These are phyloP conservation scores for Leptobrachium leishanense DNA, from an alignment of 2,113 vertebrate genomes.

Conservation along the genomic window DNA sequence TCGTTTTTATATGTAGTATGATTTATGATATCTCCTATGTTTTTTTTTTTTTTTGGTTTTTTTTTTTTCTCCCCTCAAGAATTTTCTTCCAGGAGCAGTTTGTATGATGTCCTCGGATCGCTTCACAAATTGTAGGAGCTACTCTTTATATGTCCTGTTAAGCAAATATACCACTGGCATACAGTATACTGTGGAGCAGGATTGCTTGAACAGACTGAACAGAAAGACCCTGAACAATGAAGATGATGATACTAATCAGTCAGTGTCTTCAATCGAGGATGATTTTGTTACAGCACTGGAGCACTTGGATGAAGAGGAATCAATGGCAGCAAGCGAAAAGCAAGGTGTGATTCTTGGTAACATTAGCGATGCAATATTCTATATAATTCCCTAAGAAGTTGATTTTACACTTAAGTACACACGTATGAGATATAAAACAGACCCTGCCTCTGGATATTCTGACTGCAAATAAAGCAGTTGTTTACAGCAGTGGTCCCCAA, in stretches of 20 bases:
- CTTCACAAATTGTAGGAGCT: constrained; percentile 69
- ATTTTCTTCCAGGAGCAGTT: constrained; percentile 70
- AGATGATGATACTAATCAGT: constrained; percentile 95
- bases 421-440: too few relatives aligned
- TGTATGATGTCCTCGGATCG: constrained; percentile 82
- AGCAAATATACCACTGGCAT: constrained; percentile 85
- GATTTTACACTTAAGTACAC: too few relatives aligned
- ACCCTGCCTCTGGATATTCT: too few relatives aligned
- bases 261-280: constrained; percentile 96
- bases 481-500: too few relatives aligned
- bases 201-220: constrained; percentile 63
- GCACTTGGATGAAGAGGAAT: constrained; percentile 90
- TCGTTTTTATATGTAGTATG: too few relatives aligned
- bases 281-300: constrained; percentile 98
- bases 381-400: too few relatives aligned
- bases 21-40: too few relatives aligned
- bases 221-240: constrained; percentile 71
- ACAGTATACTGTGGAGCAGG: constrained; percentile 78
- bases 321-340: constrained; percentile 52
- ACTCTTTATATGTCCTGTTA: constrained; percentile 78
- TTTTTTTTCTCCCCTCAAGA: constrained; percentile 57
- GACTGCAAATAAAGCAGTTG: too few relatives aligned
- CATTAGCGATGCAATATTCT: too few relatives aligned
- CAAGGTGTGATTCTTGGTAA: constrained; percentile 10
- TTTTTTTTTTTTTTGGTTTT: constrained; percentile 40